Percentiles rank a stretch among this genome's conserved stretches.
Conservation (phyloP, 2,888 invertebrate species). For the Zelleria hepariella region DNA sequence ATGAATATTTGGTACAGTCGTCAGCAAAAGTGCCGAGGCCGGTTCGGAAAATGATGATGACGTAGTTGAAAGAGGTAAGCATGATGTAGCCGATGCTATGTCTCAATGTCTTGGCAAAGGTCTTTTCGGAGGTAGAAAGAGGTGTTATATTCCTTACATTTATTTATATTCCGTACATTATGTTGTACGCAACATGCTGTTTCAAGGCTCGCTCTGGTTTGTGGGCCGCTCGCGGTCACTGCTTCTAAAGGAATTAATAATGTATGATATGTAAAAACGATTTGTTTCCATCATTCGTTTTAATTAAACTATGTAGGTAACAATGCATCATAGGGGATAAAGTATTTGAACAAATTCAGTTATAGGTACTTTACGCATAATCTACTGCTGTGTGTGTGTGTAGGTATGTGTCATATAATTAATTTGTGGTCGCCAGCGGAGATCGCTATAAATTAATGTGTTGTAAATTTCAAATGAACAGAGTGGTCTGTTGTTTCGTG, state of each 20-base stretch:
- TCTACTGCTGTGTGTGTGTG: constrained; percentile 21
- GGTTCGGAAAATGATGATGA: background rate
- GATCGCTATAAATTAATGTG: constrained; percentile 51
- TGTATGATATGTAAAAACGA: constrained; percentile 7
- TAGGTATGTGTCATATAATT: constrained; percentile 35
- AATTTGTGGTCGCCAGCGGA: constrained; percentile 53
- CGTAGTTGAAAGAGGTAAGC: no score
- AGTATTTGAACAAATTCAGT: constrained; percentile 29
- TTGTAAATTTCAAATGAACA: constrained; percentile 41
- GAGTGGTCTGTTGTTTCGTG: constrained; percentile 12
- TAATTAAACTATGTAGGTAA: constrained; percentile 23
- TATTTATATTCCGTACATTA: background rate
- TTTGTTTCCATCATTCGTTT: constrained; percentile 5
- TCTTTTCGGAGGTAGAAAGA: no score
- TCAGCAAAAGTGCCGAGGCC: background rate
- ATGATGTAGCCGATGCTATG: no score
- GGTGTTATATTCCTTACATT: no score
- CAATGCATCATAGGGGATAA: constrained; percentile 29
- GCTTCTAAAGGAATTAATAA: constrained; percentile 9
- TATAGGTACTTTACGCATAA: constrained; percentile 23
- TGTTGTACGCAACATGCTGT: background rate
- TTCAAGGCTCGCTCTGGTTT: background rate
- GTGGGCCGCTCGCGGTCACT: background rate
- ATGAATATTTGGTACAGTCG: background rate
- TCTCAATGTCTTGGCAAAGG: background rate